Percentiles rank a stretch among this genome's conserved stretches.
Evolutionary conservation across 2,797 vertebrate genomes (phyloP).

Genomic region (Paguma larvata): DNA sequence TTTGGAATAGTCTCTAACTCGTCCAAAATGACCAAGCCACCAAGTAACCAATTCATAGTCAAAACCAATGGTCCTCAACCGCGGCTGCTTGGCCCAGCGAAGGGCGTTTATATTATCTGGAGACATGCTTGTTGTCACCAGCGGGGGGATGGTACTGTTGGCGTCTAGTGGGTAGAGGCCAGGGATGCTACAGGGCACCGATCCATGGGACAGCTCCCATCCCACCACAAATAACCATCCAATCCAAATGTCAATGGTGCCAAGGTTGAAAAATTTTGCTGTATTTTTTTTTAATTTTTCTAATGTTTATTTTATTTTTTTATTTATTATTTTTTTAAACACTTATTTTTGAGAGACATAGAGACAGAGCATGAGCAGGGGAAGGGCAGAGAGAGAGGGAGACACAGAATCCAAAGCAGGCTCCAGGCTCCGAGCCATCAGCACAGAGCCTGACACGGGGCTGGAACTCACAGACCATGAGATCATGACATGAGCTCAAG

Average conservation of each 20-base stretch:
- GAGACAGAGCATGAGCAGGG: too few relatives aligned
- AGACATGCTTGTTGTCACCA: accelerated
- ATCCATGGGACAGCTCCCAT: accelerated
- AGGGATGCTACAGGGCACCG: accelerated
- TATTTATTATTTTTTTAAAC: too few relatives aligned
- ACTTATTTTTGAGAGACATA: too few relatives aligned
- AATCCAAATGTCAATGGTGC: background rate
- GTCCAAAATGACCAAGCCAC: background rate
- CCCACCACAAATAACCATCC: background rate
- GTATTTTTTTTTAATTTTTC: too few relatives aligned
- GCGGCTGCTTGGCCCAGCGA: background rate
- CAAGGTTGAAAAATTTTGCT: background rate
- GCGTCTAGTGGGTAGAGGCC: background rate
- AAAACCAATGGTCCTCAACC: background rate
- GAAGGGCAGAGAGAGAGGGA: too few relatives aligned
- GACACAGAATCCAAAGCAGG: too few relatives aligned
- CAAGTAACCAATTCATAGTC: background rate
- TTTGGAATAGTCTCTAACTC: too few relatives aligned
- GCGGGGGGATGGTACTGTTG: background rate
- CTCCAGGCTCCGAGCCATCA: too few relatives aligned
- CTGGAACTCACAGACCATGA: too few relatives aligned
- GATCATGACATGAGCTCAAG: too few relatives aligned
- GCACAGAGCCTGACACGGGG: too few relatives aligned
- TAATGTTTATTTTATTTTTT: too few relatives aligned
- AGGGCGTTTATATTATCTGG: background rate